phyloP scores from a whole-genome alignment of 2,888 invertebrate genomes.

The Ophraella communa region DNA sequence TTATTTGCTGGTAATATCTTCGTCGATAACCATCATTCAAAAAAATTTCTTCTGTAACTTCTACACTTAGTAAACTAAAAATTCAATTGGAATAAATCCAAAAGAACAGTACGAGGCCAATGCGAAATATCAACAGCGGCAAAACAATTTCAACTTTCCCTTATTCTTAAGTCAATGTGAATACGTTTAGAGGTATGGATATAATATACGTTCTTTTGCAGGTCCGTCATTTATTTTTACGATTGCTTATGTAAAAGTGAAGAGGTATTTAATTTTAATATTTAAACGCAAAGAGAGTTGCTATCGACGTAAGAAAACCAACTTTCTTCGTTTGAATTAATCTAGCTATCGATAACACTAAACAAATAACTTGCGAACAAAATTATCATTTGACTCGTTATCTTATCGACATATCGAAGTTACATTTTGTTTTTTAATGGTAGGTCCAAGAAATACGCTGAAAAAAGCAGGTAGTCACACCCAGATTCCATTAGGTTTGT shows the following conservation, averaged over 20 bases:
- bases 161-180: conserved; percentile 34
- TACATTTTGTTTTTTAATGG: too few species aligned
- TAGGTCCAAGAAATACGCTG: too few species aligned
- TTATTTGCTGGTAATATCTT: conserved; percentile 15
- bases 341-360: too few species aligned
- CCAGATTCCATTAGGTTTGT: too few species aligned
- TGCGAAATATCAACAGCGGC: conserved; percentile 29
- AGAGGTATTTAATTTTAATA: too few species aligned
- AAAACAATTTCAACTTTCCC: conserved; percentile 33
- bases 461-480: too few species aligned
- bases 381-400: too few species aligned
- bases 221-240: neutral
- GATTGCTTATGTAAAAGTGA: neutral
- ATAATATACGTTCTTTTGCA: conserved; percentile 10
- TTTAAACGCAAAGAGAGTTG: too few species aligned
- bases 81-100: conserved; percentile 22
- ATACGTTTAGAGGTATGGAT: conserved; percentile 19
- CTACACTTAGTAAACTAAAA: conserved; percentile 24
- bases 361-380: too few species aligned
- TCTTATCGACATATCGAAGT: too few species aligned
- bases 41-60: neutral
- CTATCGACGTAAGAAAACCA: too few species aligned
- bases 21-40: neutral
- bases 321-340: too few species aligned
- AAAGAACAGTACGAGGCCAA: conserved; percentile 28